phyloP scores from a whole-genome alignment of 1,140 invertebrate species.

The Tetraneura akinire region DNA sequence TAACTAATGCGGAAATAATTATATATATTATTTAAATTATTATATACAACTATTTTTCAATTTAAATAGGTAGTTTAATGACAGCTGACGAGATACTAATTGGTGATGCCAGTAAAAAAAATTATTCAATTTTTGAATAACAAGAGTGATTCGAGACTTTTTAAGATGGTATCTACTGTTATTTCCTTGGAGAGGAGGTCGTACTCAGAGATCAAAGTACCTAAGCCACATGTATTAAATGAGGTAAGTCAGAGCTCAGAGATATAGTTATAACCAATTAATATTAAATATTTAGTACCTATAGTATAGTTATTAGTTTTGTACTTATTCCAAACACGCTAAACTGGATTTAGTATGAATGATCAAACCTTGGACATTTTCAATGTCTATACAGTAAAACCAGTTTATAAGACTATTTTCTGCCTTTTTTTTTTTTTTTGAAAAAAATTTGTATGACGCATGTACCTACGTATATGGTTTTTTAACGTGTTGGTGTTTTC shows the following conservation, averaged over 20 bases:
- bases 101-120: constrained; percentile 17
- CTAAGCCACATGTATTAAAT: constrained; percentile 11
- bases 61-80: neutral
- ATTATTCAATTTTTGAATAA: neutral
- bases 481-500: no score
- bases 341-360: constrained; percentile 19
- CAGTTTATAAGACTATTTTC: neutral
- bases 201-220: constrained; percentile 5
- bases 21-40: no score
- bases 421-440: neutral
- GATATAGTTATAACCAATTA: no score
- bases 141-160: neutral
- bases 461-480: neutral
- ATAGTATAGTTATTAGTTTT: neutral
- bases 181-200: constrained; percentile 25
- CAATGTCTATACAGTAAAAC: constrained; percentile 3
- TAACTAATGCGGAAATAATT: no score
- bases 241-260: neutral
- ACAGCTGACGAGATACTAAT: neutral
- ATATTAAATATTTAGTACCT: neutral
- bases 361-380: constrained; percentile 4
- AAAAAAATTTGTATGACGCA: no score
- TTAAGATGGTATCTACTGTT: constrained; percentile 16
- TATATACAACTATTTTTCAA: no score
- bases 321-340: neutral